Evolutionary conservation across 1,140 invertebrate species (phyloP), one percentile per base, ranked within the genome.

Genomic region (Mya arenaria): DNA sequence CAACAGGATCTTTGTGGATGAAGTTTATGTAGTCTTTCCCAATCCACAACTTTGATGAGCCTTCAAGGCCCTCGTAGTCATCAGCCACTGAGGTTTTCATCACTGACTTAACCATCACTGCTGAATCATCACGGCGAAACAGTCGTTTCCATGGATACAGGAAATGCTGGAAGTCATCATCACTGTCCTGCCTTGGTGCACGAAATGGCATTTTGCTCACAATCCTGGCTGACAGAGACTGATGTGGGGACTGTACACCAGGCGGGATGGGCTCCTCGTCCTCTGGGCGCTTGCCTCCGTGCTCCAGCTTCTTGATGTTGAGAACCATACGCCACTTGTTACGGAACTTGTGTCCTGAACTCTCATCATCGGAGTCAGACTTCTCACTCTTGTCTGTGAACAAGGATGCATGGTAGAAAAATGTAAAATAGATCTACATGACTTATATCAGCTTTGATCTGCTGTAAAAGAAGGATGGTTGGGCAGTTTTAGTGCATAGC

Each of bases 21-120:
- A 99, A 99, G 93, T 99, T 99, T 5, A 96, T 96, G 90, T 99
- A 99, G 92, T 99, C 98, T 93, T 99, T 99, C 39, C 98, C 98
- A 55, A 98, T 95, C 98, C 98, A 99, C n/a, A 98, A 93, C 92
- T 99, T 99, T 13, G 90, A 87, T 0, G 89, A 89, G 8, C 89
- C 90, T 19, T 88, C 75, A 1, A 91, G 74, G 0, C 88, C 88
- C 34, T 79, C 75, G 34, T 41, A 66, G 13, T 66, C 65, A 58
- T 79, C 75, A 34, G 65, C 75, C 1, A 58, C 65, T 68, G 63
- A 52, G 3, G 75, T 79, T 25, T 79, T 79, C 75, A 79, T 79
- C 23, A 79, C 62, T 39, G 75, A 79, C n/a, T 68, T 79, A 30
- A 79, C 62, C n/a, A 25, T 13, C 23, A 79, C 62, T 0, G 30